A percentile compares a stretch with the other conserved stretches of the same genome.
phyloP scores from a whole-genome alignment of 2,113 vertebrate species.

The Pristiophorus japonicus region DNA sequence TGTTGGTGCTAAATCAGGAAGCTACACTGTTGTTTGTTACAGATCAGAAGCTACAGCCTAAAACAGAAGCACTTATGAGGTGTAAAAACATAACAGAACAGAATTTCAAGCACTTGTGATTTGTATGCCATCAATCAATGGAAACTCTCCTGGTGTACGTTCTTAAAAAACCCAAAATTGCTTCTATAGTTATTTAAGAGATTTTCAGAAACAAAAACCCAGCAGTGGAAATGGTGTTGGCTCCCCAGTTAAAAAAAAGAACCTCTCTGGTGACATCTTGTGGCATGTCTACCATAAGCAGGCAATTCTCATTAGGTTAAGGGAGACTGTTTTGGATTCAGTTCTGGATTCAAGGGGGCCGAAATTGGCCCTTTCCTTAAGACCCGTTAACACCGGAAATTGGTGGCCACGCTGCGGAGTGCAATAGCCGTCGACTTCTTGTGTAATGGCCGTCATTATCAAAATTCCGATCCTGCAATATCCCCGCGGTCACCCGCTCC shows the following conservation, averaged over 20 bases:
- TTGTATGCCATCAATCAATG: not conserved
- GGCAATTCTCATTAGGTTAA: not conserved
- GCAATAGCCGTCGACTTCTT: no score
- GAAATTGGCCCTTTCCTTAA: no score
- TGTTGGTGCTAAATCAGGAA: not conserved
- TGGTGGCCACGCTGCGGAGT: no score
- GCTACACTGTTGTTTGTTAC: not conserved
- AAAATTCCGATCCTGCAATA: no score
- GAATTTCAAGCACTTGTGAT: not conserved
- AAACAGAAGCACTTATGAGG: not conserved
- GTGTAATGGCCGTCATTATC: no score
- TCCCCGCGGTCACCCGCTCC: no score
- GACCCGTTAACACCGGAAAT: no score
- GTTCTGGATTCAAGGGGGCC: not conserved
- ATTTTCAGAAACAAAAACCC: not conserved
- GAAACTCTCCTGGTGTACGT: not conserved
- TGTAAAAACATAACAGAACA: not conserved
- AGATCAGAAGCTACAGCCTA: not conserved
- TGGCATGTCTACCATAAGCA: not conserved
- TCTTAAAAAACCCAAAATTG: not conserved
- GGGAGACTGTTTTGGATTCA: not conserved
- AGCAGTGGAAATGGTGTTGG: not conserved
- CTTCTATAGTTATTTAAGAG: not conserved
- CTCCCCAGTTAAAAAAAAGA: not conserved
- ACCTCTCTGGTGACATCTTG: constrained; percentile 14